Conservation (phyloP, 2,888 invertebrate genomes). For the Drosophila rellima region DNA sequence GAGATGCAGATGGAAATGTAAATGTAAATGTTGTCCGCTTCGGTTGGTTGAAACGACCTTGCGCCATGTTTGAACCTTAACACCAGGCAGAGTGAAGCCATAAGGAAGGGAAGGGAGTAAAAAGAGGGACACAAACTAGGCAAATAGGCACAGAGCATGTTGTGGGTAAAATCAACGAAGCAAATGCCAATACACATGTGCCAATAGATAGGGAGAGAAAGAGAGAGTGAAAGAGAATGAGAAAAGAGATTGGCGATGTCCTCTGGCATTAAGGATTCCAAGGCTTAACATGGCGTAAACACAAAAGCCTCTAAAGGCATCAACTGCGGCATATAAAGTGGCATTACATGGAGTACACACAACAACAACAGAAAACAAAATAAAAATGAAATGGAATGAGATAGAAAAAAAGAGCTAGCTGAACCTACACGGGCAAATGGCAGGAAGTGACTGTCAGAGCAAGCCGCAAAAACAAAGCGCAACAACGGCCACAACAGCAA, state of each 20-base stretch:
- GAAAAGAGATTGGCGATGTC: constrained; percentile 52
- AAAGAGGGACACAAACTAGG: constrained; percentile 49
- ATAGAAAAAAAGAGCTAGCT: neutral
- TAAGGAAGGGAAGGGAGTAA: neutral
- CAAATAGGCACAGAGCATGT: constrained; percentile 78
- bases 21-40: constrained; percentile 73
- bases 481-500: constrained; percentile 35
- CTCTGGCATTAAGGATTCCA: constrained; percentile 79
- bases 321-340: constrained; percentile 84
- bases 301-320: constrained; percentile 82
- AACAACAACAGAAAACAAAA: constrained; percentile 24
- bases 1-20: constrained; percentile 67
- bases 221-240: neutral
- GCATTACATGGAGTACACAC: constrained; percentile 75
- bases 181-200: constrained; percentile 80
- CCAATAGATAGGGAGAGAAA: constrained; percentile 38
- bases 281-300: constrained; percentile 83
- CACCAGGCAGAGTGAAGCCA: constrained; percentile 46
- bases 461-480: constrained; percentile 59
- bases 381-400: neutral
- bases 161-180: constrained; percentile 77
- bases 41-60: constrained; percentile 74
- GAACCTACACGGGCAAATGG: constrained; percentile 56
- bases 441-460: constrained; percentile 61
- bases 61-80: constrained; percentile 80